phyloP scores from a whole-genome alignment of 1,140 invertebrate genomes.

The Bombus soroeensis region DNA sequence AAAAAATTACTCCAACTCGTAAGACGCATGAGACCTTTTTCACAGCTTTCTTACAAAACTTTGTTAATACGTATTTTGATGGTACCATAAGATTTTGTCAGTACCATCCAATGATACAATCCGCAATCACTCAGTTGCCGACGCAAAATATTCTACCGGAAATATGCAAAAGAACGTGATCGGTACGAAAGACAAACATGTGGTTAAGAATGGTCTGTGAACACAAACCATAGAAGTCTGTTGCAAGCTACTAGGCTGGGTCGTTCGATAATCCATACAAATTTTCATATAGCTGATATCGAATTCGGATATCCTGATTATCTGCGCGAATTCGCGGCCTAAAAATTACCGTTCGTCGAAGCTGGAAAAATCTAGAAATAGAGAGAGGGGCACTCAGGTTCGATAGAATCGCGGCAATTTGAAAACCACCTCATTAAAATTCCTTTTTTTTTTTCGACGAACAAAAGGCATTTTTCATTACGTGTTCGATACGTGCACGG shows the following conservation, averaged over 20 bases:
- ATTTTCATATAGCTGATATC: neutral
- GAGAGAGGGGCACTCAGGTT: neutral
- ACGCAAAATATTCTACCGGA: neutral
- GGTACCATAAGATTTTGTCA: too few species aligned
- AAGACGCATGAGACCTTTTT: too few species aligned
- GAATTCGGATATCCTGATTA: conserved; percentile 33
- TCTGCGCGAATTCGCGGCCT: neutral
- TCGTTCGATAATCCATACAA: conserved; percentile 29
- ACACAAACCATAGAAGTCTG: neutral
- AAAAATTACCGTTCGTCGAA: neutral
- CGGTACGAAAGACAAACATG: neutral
- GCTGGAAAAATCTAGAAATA: neutral
- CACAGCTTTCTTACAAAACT: too few species aligned
- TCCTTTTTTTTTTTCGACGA: neutral
- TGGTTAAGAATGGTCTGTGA: conserved; percentile 16
- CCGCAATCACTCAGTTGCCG: too few species aligned
- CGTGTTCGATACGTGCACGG: neutral
- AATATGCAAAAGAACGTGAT: neutral
- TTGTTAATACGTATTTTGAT: too few species aligned
- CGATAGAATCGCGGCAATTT: neutral
- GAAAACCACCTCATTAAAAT: neutral
- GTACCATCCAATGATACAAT: too few species aligned
- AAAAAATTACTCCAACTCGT: too few species aligned
- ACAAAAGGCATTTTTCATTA: neutral
- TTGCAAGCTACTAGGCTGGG: neutral